A percentile compares a stretch with the other conserved stretches of the same genome.
phyloP scores from a whole-genome alignment of 2,797 vertebrate genomes.

The Clarias fuscus region DNA sequence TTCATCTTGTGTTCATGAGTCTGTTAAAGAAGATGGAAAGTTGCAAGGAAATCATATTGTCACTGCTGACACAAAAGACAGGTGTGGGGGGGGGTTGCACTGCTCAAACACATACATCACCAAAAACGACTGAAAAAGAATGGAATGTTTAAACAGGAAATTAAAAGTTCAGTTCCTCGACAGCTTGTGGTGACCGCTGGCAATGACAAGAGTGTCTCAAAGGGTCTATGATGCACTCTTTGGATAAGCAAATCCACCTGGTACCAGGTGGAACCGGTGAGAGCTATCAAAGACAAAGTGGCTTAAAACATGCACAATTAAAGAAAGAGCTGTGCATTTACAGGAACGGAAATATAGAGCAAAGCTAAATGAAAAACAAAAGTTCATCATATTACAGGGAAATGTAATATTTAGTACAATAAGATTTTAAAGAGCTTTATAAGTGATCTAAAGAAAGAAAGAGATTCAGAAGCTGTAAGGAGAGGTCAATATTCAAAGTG shows the following conservation, averaged over 20 bases:
- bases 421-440: constrained; percentile 64
- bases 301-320: constrained; percentile 2
- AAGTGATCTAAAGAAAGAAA: constrained; percentile 67
- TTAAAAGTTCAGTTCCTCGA: constrained; percentile 34
- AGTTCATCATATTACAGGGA: constrained; percentile 46
- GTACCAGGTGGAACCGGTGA: not conserved
- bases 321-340: constrained; percentile 8
- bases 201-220: constrained; percentile 44
- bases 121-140: constrained; percentile 47
- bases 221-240: constrained; percentile 8
- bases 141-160: constrained; percentile 54
- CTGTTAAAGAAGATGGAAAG: not conserved
- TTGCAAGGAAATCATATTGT: constrained; percentile 69
- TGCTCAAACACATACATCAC: constrained; percentile 61
- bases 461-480: constrained; percentile 67
- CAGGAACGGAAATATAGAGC: constrained; percentile 36
- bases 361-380: constrained; percentile 45
- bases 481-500: constrained; percentile 58
- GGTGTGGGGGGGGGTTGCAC: constrained; percentile 55
- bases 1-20: constrained; percentile 2
- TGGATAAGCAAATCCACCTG: constrained; percentile 49
- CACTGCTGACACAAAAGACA: constrained; percentile 64
- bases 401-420: constrained; percentile 68
- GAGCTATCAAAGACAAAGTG: constrained; percentile 1
- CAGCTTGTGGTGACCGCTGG: constrained; percentile 57